phyloP scores from a whole-genome alignment of 2,113 vertebrate species.

The Rhinogobius similis region DNA sequence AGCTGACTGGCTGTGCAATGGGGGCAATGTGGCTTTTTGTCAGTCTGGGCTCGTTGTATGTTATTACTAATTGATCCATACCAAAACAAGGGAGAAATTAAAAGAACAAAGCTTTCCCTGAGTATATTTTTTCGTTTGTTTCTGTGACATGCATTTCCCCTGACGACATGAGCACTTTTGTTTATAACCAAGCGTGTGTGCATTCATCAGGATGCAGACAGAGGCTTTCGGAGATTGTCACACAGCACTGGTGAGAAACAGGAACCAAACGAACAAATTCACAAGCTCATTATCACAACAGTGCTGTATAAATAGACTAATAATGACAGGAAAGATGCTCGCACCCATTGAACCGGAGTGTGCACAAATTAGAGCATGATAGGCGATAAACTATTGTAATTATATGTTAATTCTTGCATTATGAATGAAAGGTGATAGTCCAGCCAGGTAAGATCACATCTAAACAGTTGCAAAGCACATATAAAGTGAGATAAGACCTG shows the following conservation, averaged over 20 bases:
- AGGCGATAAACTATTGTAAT: not conserved
- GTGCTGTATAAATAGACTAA: constrained; percentile 1
- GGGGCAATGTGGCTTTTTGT: too few relatives aligned
- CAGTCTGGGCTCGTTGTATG: not conserved
- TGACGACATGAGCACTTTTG: constrained; percentile 50
- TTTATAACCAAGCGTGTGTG: constrained; percentile 58
- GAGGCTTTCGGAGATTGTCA: constrained; percentile 27
- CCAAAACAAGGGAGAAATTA: too few relatives aligned
- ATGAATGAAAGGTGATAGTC: not conserved
- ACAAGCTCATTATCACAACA: constrained; percentile 20
- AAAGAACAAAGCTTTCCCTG: too few relatives aligned
- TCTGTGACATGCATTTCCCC: constrained; percentile 68
- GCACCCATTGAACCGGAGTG: not conserved
- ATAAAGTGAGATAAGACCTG: too few relatives aligned
- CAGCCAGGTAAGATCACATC: not conserved
- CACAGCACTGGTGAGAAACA: constrained; percentile 9
- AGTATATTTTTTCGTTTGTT: too few relatives aligned
- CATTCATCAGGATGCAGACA: constrained; percentile 48
- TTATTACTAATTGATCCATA: not conserved
- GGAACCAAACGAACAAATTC: constrained; percentile 14
- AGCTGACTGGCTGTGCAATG: too few relatives aligned
- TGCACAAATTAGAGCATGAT: not conserved
- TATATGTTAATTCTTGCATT: not conserved
- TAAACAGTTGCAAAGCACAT: too few relatives aligned
- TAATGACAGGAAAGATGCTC: not conserved